These are phyloP conservation scores for Gallinago nigripennis DNA, from an alignment of 2,797 vertebrate species.

Conservation along the genomic window DNA sequence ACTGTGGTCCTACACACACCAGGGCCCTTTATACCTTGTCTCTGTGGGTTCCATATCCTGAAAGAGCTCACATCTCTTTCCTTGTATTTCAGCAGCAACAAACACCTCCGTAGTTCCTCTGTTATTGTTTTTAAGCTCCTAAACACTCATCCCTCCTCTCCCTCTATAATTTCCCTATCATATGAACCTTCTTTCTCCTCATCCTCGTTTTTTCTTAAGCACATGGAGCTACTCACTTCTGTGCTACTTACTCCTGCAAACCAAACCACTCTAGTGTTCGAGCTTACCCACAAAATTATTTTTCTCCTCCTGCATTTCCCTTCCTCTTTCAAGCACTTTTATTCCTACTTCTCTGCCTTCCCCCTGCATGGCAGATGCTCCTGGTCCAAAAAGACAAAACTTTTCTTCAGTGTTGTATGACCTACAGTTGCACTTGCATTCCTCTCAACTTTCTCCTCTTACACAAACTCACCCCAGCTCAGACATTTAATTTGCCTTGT, in stretches of 20 bases:
- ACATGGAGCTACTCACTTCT: not conserved
- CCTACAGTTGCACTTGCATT: not conserved
- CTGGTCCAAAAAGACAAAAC: not conserved
- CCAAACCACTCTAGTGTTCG: not conserved
- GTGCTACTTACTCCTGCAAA: not conserved
- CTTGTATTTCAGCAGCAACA: not conserved
- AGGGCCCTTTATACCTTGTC: not conserved
- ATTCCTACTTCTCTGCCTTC: not conserved
- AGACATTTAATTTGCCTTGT: not conserved
- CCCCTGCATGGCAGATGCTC: not conserved
- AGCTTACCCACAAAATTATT: not conserved
- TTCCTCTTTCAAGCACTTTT: not conserved
- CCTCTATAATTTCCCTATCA: not conserved
- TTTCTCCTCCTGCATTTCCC: not conserved
- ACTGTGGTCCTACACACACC: accelerated
- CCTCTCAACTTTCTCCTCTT: not conserved
- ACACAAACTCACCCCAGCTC: not conserved
- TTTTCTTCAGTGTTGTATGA: not conserved
- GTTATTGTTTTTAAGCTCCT: not conserved
- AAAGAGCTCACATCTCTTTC: not conserved
- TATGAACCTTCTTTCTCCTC: not conserved
- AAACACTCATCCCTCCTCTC: not conserved
- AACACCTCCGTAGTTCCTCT: not conserved
- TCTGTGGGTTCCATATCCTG: not conserved
- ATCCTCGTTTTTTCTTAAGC: accelerated